Percentiles rank a stretch among this genome's conserved stretches.
Conservation (phyloP, 2,888 invertebrate species). For the Mesorhabditis belari region DNA sequence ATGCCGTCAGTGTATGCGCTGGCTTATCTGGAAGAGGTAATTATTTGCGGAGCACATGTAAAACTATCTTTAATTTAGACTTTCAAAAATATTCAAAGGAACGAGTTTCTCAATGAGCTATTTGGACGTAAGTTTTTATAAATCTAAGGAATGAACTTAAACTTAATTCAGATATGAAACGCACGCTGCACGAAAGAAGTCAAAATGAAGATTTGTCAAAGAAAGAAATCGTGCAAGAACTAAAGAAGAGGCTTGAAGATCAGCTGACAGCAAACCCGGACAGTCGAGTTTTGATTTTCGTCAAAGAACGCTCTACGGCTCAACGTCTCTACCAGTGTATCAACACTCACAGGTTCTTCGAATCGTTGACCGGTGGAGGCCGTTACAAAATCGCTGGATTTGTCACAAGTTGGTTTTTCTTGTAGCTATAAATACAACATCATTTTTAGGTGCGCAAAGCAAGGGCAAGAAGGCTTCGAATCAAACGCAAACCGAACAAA, state of each 20-base stretch:
- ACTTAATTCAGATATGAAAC: not conserved
- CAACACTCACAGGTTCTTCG: not conserved
- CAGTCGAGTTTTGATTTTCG: slow-evolving; percentile 22
- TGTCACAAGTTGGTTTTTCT: slow-evolving; percentile 5
- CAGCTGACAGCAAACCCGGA: slow-evolving; percentile 10
- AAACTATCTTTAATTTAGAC: not conserved
- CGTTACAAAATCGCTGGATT: slow-evolving; percentile 3
- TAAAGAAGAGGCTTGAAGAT: not conserved
- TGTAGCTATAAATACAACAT: slow-evolving; percentile 1
- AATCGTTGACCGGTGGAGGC: not conserved
- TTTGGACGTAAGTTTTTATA: not conserved
- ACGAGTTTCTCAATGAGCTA: too few relatives aligned
- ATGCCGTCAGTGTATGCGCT: slow-evolving; percentile 15
- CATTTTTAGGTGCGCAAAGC: slow-evolving; percentile 21
- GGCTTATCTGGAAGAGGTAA: slow-evolving; percentile 3
- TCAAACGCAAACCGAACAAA: slow-evolving; percentile 12
- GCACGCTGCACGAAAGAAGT: not conserved
- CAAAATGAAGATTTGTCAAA: not conserved
- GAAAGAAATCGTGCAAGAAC: not conserved
- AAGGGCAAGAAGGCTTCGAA: slow-evolving; percentile 12
- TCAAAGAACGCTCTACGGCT: slow-evolving; percentile 14
- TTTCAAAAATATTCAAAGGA: too few relatives aligned
- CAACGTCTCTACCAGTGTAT: slow-evolving; percentile 7
- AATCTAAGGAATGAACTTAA: not conserved
- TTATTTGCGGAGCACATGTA: not conserved